Evolutionary conservation across 1,140 invertebrate species (phyloP), one percentile per base, ranked within the genome.

Genomic region (Antheraea pernyi): DNA sequence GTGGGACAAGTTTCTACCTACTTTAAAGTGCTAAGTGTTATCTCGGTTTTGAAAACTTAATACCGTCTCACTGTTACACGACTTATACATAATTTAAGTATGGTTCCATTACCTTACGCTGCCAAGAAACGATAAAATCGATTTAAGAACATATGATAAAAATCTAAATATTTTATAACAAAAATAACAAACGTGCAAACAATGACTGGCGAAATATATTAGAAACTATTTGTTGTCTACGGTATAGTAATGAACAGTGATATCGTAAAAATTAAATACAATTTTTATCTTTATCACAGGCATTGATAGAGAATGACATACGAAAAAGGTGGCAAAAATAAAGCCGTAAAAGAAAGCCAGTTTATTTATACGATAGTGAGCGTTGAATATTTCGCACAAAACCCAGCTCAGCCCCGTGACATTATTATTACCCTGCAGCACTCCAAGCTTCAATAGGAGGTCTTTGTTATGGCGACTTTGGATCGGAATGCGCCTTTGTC

Each of bases 401-500:
- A 53, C 13, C 39, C 67, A 13, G 22, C 7, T 8, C 65, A 67
- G 59, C 42, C 46, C 36, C 67, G 59, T 66, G n/a, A 37, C 61
- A 72, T 71, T 76, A 75, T 73, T 70, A 72, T 72, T 66, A 68
- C 36, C 59, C 60, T 11, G 46, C 46, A 53, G 16, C 46, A 53
- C 46, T 53, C 39, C 16, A n/a, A 53, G 46, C 46, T 53, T 53
- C 46, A 53, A 53, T 53, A 53, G 46, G 46, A 13, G 46, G 46
- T 53, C 46, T 53, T 53, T 53, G 46, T 53, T 53, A 53, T 13
- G 13, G 46, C 46, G 46, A 16, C 46, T 53, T 53, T 10, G 46
- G 46, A 53, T 53, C 46, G 84, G 83, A 88, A 89, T 86, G 83
- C 74, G 79, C 68, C 78, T 82, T 82, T 81, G 78, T 83, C 79